Evolutionary conservation across 2,797 vertebrate species (phyloP).

Genomic region (Gymnodraco acuticeps): DNA sequence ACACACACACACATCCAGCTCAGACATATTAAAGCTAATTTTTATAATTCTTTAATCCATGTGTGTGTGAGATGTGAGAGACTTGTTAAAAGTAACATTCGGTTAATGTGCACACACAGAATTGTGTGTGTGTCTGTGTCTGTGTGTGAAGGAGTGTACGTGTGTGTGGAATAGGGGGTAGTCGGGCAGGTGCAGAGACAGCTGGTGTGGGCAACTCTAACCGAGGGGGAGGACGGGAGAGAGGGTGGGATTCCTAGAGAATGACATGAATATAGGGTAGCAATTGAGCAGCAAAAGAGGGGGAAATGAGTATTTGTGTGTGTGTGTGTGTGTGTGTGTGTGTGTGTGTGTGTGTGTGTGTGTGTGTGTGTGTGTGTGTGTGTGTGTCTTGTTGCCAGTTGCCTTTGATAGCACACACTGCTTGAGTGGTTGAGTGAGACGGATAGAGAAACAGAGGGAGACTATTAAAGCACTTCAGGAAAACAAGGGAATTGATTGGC

Average conservation of each 20-base stretch:
- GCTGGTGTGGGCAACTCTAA: conserved; percentile 83
- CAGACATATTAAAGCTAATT: conserved; percentile 56
- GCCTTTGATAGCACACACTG: conserved; percentile 53
- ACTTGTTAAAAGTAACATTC: conserved; percentile 22
- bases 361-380: not conserved
- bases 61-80: conserved; percentile 31
- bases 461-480: conserved; percentile 42
- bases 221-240: conserved; percentile 71
- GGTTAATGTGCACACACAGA: conserved; percentile 43
- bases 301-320: conserved; percentile 46
- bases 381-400: conserved; percentile 45
- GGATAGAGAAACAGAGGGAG: conserved; percentile 44
- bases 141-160: not conserved
- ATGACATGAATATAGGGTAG: conserved; percentile 67
- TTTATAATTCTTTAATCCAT: conserved; percentile 65
- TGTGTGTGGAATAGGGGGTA: conserved; percentile 59
- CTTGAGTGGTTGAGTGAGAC: conserved; percentile 43
- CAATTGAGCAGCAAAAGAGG: conserved; percentile 54
- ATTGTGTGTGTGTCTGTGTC: conserved; percentile 47
- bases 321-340: conserved; percentile 8
- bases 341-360: conserved; percentile 24
- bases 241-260: conserved; percentile 68
- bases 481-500: conserved; percentile 31
- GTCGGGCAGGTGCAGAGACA: conserved; percentile 86
- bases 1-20: conserved; percentile 42